Evolutionary conservation across 2,888 invertebrate genomes (phyloP).

Genomic region (Syrista parreyssii): DNA sequence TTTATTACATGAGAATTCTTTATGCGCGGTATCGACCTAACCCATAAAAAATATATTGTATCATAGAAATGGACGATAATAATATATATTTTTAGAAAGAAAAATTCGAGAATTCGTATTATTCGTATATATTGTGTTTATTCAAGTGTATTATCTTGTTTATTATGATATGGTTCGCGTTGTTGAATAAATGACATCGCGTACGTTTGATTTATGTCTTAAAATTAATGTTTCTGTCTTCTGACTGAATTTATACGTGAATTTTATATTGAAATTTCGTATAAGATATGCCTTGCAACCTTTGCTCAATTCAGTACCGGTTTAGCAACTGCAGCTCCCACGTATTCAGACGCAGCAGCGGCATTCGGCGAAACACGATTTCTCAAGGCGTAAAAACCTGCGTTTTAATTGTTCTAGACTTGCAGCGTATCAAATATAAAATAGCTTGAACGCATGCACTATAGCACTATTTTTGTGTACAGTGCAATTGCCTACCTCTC

Average conservation of each 20-base stretch:
- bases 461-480: neutral
- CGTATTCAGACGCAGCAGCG: neutral
- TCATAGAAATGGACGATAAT: neutral
- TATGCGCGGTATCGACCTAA: too few relatives aligned
- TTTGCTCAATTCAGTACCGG: neutral
- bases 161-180: neutral
- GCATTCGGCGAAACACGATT: neutral
- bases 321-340: neutral
- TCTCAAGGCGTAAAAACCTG: neutral
- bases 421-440: neutral
- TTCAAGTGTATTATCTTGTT: neutral
- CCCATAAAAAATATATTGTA: too few relatives aligned
- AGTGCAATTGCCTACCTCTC: neutral
- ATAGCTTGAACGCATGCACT: neutral
- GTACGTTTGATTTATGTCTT: neutral
- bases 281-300: neutral
- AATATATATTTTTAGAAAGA: neutral
- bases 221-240: neutral
- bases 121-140: too few relatives aligned
- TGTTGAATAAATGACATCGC: neutral
- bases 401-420: neutral
- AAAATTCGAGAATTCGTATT: too few relatives aligned
- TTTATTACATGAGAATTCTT: neutral
- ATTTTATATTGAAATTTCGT: too few relatives aligned
- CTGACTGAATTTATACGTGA: too few relatives aligned